Evolutionary conservation across 2,888 invertebrate species (phyloP).

Genomic region (Ethmia dodecea): DNA sequence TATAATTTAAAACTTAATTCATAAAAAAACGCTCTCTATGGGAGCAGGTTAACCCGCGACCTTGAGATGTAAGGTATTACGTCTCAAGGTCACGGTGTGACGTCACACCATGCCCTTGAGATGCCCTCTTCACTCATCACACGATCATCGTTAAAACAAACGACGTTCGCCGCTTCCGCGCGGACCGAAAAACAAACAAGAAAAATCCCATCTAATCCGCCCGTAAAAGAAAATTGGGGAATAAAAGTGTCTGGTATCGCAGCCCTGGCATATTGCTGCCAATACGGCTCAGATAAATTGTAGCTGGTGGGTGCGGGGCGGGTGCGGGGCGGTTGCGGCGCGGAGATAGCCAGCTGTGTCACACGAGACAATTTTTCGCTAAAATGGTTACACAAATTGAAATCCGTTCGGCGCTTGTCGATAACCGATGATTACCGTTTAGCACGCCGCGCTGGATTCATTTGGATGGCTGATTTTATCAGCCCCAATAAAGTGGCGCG

Average conservation of each 20-base stretch:
- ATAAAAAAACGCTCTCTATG: too few relatives aligned
- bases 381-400: conserved; percentile 69
- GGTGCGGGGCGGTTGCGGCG: conserved; percentile 9
- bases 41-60: too few relatives aligned
- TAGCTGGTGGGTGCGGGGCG: conserved; percentile 7
- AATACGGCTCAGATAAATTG: conserved; percentile 14
- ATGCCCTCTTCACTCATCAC: too few relatives aligned
- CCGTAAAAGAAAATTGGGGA: conserved; percentile 26
- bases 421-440: conserved; percentile 52
- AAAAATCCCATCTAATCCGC: conserved; percentile 7
- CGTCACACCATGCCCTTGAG: too few relatives aligned
- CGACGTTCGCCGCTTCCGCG: neutral
- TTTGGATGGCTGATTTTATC: conserved; percentile 16
- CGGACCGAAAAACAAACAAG: conserved; percentile 1
- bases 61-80: too few relatives aligned
- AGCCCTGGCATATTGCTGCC: conserved; percentile 12
- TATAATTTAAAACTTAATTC: too few relatives aligned
- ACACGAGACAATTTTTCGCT: conserved; percentile 72
- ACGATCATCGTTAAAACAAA: conserved; percentile 12
- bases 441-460: conserved; percentile 31
- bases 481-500: conserved; percentile 1
- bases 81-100: too few relatives aligned
- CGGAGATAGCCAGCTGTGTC: conserved; percentile 57
- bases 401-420: conserved; percentile 42
- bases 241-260: conserved; percentile 15